These are phyloP conservation scores for Morone saxatilis DNA, from an alignment of 2,113 vertebrate species.

Conservation along the genomic window DNA sequence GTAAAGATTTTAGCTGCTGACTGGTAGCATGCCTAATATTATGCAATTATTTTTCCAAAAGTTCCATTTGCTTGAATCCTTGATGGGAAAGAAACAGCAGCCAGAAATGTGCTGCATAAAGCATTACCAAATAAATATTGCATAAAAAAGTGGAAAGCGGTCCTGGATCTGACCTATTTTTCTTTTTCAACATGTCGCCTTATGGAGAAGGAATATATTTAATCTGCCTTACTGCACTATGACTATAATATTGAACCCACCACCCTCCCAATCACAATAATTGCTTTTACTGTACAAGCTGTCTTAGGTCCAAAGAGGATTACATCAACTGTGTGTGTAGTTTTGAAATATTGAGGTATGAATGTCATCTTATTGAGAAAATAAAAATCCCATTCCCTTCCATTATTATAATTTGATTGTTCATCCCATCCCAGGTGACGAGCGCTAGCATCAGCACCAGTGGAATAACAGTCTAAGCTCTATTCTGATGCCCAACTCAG, in stretches of 20 bases:
- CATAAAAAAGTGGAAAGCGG: not conserved
- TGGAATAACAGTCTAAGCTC: not conserved
- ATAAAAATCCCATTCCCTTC: not conserved
- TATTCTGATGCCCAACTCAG: not conserved
- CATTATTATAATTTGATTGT: not conserved
- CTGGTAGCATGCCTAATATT: slow-evolving; percentile 4
- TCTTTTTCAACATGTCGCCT: not conserved
- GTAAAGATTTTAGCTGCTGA: not conserved
- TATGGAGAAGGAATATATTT: not conserved
- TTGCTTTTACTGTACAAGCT: not conserved
- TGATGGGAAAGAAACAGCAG: not conserved
- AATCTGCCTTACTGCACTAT: not conserved
- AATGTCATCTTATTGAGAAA: not conserved
- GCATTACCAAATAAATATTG: not conserved
- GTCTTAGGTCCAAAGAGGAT: not conserved
- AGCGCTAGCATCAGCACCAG: too few relatives aligned
- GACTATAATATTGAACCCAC: not conserved
- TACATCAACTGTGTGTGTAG: not conserved
- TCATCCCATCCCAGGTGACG: too few relatives aligned
- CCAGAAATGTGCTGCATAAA: not conserved
- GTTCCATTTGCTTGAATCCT: not conserved
- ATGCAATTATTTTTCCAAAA: not conserved
- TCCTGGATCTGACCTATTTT: not conserved
- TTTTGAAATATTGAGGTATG: slow-evolving; percentile 4
- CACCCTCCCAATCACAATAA: not conserved